Evolutionary conservation across 2,888 invertebrate species (phyloP).

Genomic region (Argyresthia albistria): DNA sequence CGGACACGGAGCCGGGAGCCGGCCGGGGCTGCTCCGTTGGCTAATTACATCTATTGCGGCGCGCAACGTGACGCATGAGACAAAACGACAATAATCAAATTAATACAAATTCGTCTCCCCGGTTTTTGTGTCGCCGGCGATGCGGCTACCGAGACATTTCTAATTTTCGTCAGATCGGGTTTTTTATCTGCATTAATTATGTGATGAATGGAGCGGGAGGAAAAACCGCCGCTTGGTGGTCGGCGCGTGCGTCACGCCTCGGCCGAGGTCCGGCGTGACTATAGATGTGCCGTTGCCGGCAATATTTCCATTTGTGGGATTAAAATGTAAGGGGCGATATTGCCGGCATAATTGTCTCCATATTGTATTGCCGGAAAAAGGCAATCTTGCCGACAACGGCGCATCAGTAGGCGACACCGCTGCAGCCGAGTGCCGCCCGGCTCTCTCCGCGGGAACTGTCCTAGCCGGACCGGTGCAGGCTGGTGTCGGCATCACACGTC

Average conservation of each 20-base stretch:
- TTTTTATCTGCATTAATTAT: slow-evolving; percentile 62
- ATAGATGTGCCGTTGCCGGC: no score
- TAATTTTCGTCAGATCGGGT: slow-evolving; percentile 52
- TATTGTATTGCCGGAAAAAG: no score
- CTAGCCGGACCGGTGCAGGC: no score
- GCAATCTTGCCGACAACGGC: not conserved
- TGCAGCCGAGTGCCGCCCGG: slow-evolving; percentile 8
- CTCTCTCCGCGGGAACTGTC: not conserved
- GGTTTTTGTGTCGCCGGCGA: slow-evolving; percentile 33
- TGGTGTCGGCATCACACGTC: no score
- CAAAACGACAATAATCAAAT: slow-evolving; percentile 59
- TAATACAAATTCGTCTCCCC: slow-evolving; percentile 41
- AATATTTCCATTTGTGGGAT: no score
- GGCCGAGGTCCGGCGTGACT: slow-evolving; percentile 2
- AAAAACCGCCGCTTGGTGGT: slow-evolving; percentile 20
- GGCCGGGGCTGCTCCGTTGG: not conserved
- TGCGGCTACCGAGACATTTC: slow-evolving; percentile 54
- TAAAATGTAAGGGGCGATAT: no score
- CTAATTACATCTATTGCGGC: not conserved
- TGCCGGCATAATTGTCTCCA: no score
- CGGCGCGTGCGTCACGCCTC: slow-evolving; percentile 52
- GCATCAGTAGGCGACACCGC: slow-evolving; percentile 13
- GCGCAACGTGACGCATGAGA: slow-evolving; percentile 25
- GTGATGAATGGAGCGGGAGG: slow-evolving; percentile 44
- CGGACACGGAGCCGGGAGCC: not conserved